Percentiles rank a stretch among this genome's conserved stretches.
Conservation (phyloP, 1,140 invertebrate genomes). For the Druon quercuslanigerum region DNA sequence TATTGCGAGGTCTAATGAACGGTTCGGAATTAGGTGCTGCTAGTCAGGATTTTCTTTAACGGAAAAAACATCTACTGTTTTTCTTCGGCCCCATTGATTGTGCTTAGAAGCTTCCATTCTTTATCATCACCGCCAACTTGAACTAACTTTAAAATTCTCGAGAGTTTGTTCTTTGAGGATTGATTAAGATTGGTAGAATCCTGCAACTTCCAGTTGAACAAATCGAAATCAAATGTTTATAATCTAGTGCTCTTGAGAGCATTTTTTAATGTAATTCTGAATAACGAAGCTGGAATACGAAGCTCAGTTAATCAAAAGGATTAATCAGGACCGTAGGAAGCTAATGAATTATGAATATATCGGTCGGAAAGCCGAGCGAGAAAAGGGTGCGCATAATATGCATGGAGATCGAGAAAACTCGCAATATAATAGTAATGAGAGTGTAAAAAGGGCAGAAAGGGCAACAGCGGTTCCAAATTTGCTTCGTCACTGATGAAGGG, state of each 20-base stretch:
- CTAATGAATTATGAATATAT: constrained; percentile 71
- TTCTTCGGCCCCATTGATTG: neutral
- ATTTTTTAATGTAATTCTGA: constrained; percentile 46
- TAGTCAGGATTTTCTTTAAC: constrained; percentile 47
- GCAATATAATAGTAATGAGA: constrained; percentile 36
- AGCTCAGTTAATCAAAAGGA: constrained; percentile 68
- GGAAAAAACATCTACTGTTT: neutral
- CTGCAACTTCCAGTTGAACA: too few species aligned
- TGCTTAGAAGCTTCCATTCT: neutral
- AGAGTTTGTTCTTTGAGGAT: neutral
- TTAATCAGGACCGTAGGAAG: constrained; percentile 67
- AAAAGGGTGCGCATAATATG: constrained; percentile 42
- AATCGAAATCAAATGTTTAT: too few species aligned
- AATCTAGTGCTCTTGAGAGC: neutral
- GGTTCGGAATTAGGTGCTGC: constrained; percentile 55
- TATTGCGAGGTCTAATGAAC: constrained; percentile 73
- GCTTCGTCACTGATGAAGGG: constrained; percentile 23
- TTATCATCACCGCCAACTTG: neutral
- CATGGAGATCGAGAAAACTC: constrained; percentile 36
- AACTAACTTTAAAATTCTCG: neutral
- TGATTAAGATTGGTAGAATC: too few species aligned
- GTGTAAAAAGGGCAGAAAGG: constrained; percentile 35
- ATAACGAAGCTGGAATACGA: constrained; percentile 57
- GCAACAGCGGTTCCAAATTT: constrained; percentile 47
- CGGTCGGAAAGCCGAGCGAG: neutral